Evolutionary conservation across 2,888 invertebrate genomes (phyloP).

Genomic region (Falcaria lacertinaria): DNA sequence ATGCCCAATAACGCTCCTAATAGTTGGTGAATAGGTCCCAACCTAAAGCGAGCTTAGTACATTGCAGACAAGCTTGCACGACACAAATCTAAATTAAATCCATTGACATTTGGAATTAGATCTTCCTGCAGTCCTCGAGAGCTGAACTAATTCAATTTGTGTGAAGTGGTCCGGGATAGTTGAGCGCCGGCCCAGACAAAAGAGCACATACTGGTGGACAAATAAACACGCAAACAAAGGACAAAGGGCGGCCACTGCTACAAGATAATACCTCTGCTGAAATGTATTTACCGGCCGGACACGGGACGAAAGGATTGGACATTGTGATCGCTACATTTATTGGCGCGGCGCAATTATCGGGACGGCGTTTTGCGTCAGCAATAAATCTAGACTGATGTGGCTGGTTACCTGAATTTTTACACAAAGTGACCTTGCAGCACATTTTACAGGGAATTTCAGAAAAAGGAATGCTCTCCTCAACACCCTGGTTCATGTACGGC

Average conservation of each 20-base stretch:
- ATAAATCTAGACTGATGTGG: too few species aligned
- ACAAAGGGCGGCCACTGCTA: constrained; percentile 26
- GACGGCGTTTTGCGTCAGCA: constrained; percentile 15
- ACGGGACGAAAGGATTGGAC: constrained; percentile 32
- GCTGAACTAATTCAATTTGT: constrained; percentile 58
- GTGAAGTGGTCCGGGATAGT: constrained; percentile 46
- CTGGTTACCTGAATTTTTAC: too few species aligned
- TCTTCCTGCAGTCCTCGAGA: constrained; percentile 37
- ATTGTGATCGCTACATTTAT: constrained; percentile 26
- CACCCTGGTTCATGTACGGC: constrained; percentile 6
- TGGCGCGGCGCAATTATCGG: constrained; percentile 20
- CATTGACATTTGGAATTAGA: constrained; percentile 65
- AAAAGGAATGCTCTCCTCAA: constrained; percentile 18
- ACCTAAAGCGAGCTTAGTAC: constrained; percentile 2
- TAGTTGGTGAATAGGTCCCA: neutral
- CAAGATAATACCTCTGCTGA: constrained; percentile 36
- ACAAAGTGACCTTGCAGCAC: too few species aligned
- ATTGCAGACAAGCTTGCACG: constrained; percentile 15
- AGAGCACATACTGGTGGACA: constrained; percentile 44
- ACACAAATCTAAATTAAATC: constrained; percentile 64
- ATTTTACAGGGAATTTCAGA: too few species aligned
- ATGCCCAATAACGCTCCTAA: neutral
- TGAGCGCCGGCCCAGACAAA: constrained; percentile 41
- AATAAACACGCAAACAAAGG: constrained; percentile 43
- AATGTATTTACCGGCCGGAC: constrained; percentile 38